phyloP scores from a whole-genome alignment of 2,888 invertebrate species.

The Mystacides longicornis region DNA sequence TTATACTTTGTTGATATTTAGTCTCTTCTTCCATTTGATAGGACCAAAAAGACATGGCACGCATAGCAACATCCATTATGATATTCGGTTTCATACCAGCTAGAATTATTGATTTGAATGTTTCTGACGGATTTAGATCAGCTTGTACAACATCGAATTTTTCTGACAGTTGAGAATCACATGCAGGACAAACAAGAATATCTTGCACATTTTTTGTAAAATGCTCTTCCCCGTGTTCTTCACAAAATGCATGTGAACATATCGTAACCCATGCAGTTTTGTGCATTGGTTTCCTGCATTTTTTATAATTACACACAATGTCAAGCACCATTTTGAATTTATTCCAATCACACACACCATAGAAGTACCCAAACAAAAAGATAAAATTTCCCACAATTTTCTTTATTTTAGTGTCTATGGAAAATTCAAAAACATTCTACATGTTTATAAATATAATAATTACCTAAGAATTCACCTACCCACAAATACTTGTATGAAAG shows the following conservation, averaged over 20 bases:
- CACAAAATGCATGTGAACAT: constrained; percentile 50
- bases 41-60: constrained; percentile 50
- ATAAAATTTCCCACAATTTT: too few relatives aligned
- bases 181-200: constrained; percentile 44
- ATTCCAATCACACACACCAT: background rate
- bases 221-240: constrained; percentile 46
- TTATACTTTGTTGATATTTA: constrained; percentile 43
- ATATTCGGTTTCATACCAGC: constrained; percentile 48
- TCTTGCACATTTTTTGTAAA: constrained; percentile 43
- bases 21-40: constrained; percentile 49
- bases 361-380: background rate
- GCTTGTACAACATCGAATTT: constrained; percentile 49
- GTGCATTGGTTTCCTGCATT: constrained; percentile 43
- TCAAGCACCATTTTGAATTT: constrained; percentile 34
- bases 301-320: constrained; percentile 48
- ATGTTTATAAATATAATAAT: too few relatives aligned
- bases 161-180: constrained; percentile 43
- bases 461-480: too few relatives aligned
- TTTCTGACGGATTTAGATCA: constrained; percentile 45
- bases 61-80: constrained; percentile 49
- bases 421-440: too few relatives aligned
- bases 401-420: too few relatives aligned
- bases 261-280: constrained; percentile 48
- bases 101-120: constrained; percentile 47
- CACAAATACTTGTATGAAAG: too few relatives aligned